Evolutionary conservation across 2,113 vertebrate species (phyloP).

Genomic region (Todiramphus chloris): DNA sequence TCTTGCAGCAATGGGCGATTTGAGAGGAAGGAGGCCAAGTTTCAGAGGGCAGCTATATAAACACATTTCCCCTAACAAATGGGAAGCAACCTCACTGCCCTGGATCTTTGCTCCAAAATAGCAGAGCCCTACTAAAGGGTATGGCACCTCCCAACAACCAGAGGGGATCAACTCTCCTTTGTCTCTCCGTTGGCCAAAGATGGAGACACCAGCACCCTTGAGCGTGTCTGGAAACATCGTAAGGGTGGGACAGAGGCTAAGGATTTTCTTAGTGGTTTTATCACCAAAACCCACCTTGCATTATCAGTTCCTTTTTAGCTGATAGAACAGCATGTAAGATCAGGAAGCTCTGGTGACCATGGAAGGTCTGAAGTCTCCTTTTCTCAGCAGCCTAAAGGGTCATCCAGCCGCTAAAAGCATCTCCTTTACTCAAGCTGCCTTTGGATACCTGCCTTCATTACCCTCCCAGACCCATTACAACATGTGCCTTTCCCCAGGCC

Average conservation of each 20-base stretch:
- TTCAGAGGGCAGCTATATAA: neutral
- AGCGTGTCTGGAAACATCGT: fast-evolving
- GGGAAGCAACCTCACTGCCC: neutral
- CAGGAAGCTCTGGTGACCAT: neutral
- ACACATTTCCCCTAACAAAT: neutral
- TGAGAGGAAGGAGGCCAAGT: neutral
- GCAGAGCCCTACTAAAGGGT: neutral
- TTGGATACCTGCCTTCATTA: neutral
- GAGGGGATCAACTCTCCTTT: neutral
- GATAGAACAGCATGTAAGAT: neutral
- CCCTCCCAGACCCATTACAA: neutral
- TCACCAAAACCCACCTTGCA: neutral
- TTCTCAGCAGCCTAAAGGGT: neutral
- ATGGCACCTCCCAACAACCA: neutral
- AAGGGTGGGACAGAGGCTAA: neutral
- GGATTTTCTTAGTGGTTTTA: neutral
- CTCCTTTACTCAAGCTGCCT: neutral
- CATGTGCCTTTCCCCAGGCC: fast-evolving
- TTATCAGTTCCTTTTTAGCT: neutral
- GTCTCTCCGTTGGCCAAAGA: neutral
- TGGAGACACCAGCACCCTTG: neutral
- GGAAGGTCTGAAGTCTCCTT: neutral
- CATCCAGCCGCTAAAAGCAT: neutral
- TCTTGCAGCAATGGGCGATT: neutral
- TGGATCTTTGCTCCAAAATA: neutral